Conservation (phyloP, 2,113 vertebrate species). For the Rhea pennata region DNA sequence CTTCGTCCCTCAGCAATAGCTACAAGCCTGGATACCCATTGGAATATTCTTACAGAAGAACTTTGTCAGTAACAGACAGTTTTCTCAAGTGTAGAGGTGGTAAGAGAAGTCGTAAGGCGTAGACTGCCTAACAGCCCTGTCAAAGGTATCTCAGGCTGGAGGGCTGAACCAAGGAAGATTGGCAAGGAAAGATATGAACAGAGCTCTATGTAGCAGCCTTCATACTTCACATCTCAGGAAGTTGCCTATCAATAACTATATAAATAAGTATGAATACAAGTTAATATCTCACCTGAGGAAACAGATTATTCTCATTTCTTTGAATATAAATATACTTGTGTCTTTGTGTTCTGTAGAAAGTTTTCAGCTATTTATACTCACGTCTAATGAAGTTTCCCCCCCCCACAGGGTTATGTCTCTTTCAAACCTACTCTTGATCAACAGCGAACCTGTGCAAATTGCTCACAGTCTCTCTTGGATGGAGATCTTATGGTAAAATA, state of each 20-base stretch:
- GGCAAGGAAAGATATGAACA: background rate
- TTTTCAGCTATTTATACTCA: background rate
- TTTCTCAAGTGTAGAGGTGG: background rate
- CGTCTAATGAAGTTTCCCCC: background rate
- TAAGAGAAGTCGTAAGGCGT: background rate
- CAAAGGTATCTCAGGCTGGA: background rate
- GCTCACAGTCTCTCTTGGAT: constrained; percentile 81
- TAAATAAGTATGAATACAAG: background rate
- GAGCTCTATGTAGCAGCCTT: background rate
- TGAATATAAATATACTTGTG: background rate
- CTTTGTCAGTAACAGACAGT: background rate
- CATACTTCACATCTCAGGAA: background rate
- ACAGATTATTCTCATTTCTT: background rate
- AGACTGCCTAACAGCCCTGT: background rate
- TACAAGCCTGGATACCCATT: background rate
- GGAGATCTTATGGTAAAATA: constrained; percentile 89
- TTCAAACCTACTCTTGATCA: constrained; percentile 88
- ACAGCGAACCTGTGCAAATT: constrained; percentile 83
- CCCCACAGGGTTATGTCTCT: constrained; percentile 80
- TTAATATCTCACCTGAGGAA: background rate
- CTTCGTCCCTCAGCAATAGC: background rate
- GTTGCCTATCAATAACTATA: background rate
- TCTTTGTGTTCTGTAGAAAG: background rate
- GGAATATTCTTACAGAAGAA: background rate
- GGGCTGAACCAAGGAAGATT: background rate